Evolutionary conservation across 1,140 invertebrate genomes (phyloP), one percentile per base, ranked within the genome.

Genomic region (Drosophila lacertosa): DNA sequence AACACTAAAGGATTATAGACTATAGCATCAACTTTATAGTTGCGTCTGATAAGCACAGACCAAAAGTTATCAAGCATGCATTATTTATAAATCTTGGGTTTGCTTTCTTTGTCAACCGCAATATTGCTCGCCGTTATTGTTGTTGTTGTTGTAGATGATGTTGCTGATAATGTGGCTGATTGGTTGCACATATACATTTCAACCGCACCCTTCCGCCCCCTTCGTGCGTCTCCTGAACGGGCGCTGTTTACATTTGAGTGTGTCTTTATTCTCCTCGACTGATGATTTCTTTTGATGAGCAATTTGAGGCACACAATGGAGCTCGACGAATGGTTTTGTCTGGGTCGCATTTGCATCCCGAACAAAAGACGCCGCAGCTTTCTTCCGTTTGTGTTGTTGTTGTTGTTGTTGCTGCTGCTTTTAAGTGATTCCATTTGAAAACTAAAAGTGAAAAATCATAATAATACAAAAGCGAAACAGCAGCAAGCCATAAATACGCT

Each of bases 271-370:
- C 13, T 20, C 48, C 48, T 45, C 18, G 35, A 51, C 68, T 63
- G 60, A 59, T 82, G 67, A 81, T 81, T 77, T 81, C 78, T 81
- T 82, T 81, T 81, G 78, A 81, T 78, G 79, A 70, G 62, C 78
- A 68, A 74, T 82, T 73, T 59, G 53, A 59, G 62, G 47, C 24
- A 29, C 22, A 54, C 77, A 80, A 80, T 81, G 77, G 51, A 57
- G 50, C 50, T 50, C 32, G 51, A 44, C 32, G 57, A 65, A 66
- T 77, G 47, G 53, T 65, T 47, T 44, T 68, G 53, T 72, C 70
- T 70, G 67, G 33, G 50, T 16, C 60, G 67, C 67, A 70, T 70
- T 70, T 70, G 67, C 67, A 70, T 70, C 10, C 7, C 44, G 44
- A 64, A 70, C 67, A 70, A 70, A 70, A 69, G 66, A 64, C 18